Percentiles rank a stretch among this genome's conserved stretches.
These are phyloP conservation scores for Pseudolaguvia tuberculata DNA, from an alignment of 2,113 vertebrate genomes.

Conservation along the genomic window DNA sequence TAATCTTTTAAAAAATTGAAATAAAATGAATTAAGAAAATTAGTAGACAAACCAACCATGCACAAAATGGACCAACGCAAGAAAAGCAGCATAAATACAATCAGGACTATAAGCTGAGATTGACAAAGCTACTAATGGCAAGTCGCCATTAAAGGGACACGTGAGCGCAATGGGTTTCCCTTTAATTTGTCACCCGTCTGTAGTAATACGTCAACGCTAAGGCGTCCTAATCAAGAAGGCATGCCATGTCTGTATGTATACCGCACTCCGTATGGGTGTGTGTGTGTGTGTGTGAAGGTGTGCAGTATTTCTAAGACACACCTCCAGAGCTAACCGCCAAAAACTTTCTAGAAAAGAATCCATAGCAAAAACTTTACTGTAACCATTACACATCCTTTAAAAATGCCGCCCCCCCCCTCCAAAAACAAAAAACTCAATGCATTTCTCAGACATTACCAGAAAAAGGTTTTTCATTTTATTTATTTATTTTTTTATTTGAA, in stretches of 20 bases:
- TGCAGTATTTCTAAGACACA: background rate
- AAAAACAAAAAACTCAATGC: background rate
- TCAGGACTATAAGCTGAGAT: too few species aligned
- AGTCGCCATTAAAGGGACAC: too few species aligned
- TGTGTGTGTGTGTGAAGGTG: background rate
- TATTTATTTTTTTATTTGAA: constrained; percentile 71
- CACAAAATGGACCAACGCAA: too few species aligned
- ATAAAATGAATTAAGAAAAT: too few species aligned
- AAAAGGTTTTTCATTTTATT: constrained; percentile 56
- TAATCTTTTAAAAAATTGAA: too few species aligned
- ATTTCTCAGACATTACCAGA: constrained; percentile 53
- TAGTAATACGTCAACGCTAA: background rate
- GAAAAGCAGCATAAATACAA: too few species aligned
- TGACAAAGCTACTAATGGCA: too few species aligned
- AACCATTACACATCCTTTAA: background rate
- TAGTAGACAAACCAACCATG: too few species aligned
- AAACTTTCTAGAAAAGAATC: background rate
- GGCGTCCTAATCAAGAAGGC: background rate
- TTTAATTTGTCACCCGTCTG: background rate
- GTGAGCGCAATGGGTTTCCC: background rate
- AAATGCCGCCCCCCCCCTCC: background rate
- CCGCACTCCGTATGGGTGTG: background rate
- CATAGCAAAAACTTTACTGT: background rate
- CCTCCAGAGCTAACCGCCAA: background rate
- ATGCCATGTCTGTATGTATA: background rate